Base-by-base conservation (phyloP, 1,140 invertebrate species). In the Calephelis nemesis region DNA sequence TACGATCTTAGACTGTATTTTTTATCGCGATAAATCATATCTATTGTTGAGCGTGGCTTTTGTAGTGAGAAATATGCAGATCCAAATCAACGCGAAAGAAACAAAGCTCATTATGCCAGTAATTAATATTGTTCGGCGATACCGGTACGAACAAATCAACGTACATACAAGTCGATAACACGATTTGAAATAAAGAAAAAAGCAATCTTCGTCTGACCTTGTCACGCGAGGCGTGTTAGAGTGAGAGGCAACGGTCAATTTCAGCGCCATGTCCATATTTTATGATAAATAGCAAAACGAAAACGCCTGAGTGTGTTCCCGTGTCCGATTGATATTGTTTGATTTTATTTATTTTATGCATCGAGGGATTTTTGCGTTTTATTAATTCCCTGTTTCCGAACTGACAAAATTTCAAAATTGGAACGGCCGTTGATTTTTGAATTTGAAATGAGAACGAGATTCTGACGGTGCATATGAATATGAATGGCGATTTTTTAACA, bases 281-380 rank as follows among this genome's bases (percentile, higher is more conserved):
- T 85, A 86, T 86, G 83, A 86, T 88, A 88, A 86, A 86, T 85
- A 84, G 81, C 77, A 75, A 77, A 83, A 82, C 67, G 74, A 74
- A 78, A 77, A 73, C 73, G 73, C 69, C 69, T 79, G 80, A 88
- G 85, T 84, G 85, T 83, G 75, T 87, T 90, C 81, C 69, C 83
- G 79, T 88, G 84, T 87, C 76, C 80, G 76, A 85, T 84, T 84
- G 84, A 82, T 85, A 84, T 85, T 88, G 85, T 86, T 81, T 79
- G 75, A 76, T 79, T 85, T 87, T 82, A 87, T 87, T 88, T 85
- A 82, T 84, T 83, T 87, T 77, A 79, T 82, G 79, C 77, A 77
- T 76, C 72, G 72, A 72, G 73, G 65, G 72, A 69, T 78, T 80
- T 79, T 76, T 74, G 74, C 80, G 79, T 74, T 76, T 77, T 83